Evolutionary conservation across 1,140 invertebrate genomes (phyloP).

Genomic region (Hyposmocoma kahamanoa): DNA sequence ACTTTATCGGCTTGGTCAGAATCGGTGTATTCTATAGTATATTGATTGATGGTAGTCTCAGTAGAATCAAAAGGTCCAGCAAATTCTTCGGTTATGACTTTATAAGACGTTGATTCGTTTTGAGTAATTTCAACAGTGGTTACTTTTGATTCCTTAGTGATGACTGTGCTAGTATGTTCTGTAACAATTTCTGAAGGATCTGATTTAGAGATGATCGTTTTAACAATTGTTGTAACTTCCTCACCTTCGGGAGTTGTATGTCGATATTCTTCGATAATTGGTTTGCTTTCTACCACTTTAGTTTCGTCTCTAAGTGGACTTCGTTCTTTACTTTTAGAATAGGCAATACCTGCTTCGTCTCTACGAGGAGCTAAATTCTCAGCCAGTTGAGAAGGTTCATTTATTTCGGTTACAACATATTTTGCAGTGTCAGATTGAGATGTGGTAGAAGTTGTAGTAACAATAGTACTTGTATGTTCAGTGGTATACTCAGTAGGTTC

Average conservation of each 20-base stretch:
- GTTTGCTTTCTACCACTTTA: constrained; percentile 1
- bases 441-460: constrained; percentile 2
- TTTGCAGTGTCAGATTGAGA: not conserved
- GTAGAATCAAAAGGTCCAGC: constrained; percentile 9
- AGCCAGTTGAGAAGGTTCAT: too few species aligned
- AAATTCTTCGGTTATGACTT: constrained; percentile 26
- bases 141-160: constrained; percentile 34
- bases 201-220: constrained; percentile 33
- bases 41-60: constrained; percentile 13
- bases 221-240: constrained; percentile 29
- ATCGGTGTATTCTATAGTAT: constrained; percentile 14
- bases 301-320: not conserved
- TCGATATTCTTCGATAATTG: constrained; percentile 25
- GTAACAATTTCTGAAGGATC: constrained; percentile 31
- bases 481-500: not conserved
- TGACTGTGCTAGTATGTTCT: constrained; percentile 31
- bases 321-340: not conserved
- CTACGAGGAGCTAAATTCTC: not conserved
- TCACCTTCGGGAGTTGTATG: constrained; percentile 27
- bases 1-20: constrained; percentile 31
- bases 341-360: not conserved
- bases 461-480: not conserved
- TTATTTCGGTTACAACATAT: not conserved
- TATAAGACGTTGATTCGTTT: constrained; percentile 38
- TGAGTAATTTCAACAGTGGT: constrained; percentile 43